Percentiles rank a stretch among this genome's conserved stretches.
These are phyloP conservation scores for Limnephilus marmoratus DNA, from an alignment of 2,888 invertebrate genomes.

Conservation along the genomic window DNA sequence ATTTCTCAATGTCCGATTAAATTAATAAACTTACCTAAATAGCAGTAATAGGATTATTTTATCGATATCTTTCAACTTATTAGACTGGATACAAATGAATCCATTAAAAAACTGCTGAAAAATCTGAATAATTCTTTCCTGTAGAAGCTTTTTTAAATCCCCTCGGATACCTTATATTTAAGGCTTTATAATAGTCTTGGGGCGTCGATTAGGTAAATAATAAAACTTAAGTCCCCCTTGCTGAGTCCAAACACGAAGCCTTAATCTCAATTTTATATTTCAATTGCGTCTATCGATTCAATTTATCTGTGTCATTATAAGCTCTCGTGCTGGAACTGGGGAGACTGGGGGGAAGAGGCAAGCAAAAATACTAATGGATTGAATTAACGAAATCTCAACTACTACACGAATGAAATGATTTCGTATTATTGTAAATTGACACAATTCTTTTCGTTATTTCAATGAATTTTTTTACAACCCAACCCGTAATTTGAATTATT, in stretches of 20 bases:
- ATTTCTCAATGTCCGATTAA: too few relatives aligned
- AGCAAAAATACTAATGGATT: not conserved
- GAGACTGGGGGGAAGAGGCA: not conserved
- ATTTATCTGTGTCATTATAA: slow-evolving; percentile 9
- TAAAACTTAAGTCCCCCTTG: not conserved
- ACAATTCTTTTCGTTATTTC: not conserved
- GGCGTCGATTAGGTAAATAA: not conserved
- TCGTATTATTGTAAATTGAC: not conserved
- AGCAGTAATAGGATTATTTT: not conserved
- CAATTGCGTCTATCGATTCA: slow-evolving; percentile 20
- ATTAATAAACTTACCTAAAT: too few relatives aligned
- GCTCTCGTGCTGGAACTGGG: not conserved
- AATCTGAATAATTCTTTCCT: not conserved
- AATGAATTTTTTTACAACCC: too few relatives aligned
- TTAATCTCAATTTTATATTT: slow-evolving; percentile 26
- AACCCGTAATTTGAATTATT: too few relatives aligned
- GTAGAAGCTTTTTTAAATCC: not conserved
- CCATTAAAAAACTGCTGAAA: not conserved
- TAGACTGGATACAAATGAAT: not conserved
- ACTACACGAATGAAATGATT: not conserved
- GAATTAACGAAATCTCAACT: not conserved
- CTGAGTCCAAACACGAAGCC: not conserved
- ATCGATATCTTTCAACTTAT: not conserved
- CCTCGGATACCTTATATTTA: not conserved
- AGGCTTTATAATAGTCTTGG: not conserved